Percentiles rank a stretch among this genome's conserved stretches.
Evolutionary conservation across 2,888 invertebrate genomes (phyloP).

Genomic region (Limnephilus marmoratus): DNA sequence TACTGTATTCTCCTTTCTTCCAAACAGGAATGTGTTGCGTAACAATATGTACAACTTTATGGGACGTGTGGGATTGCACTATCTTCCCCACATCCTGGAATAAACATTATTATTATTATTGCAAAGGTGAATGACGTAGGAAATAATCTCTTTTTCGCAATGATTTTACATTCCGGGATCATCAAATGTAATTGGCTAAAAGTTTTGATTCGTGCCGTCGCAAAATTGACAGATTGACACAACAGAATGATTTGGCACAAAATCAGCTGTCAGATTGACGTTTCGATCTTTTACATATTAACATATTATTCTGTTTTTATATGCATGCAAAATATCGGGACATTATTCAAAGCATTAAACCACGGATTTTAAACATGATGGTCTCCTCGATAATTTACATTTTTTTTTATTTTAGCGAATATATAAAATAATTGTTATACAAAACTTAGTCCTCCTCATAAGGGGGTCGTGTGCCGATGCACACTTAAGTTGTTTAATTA

Average conservation of each 20-base stretch:
- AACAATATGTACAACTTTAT: too few relatives aligned
- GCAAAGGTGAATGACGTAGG: too few relatives aligned
- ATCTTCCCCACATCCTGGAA: too few relatives aligned
- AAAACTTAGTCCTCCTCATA: too few relatives aligned
- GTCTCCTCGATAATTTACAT: background rate
- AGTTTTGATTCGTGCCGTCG: background rate
- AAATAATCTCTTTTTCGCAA: background rate
- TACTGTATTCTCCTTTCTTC: too few relatives aligned
- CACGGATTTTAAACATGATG: background rate
- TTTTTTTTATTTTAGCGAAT: too few relatives aligned
- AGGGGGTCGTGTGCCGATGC: too few relatives aligned
- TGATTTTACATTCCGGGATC: background rate
- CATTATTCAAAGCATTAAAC: conserved; percentile 4
- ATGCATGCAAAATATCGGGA: background rate
- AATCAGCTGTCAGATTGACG: conserved; percentile 5
- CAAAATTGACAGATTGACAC: background rate
- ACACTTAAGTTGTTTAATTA: too few relatives aligned
- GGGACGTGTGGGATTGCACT: too few relatives aligned
- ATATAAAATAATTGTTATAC: too few relatives aligned
- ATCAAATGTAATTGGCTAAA: background rate
- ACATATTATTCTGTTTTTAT: background rate
- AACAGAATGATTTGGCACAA: background rate
- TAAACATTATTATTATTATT: too few relatives aligned
- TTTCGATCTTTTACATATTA: background rate
- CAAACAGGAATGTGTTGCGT: too few relatives aligned